Base-by-base conservation (phyloP, 2,888 invertebrate genomes). In the Leptogaster cylindrica region DNA sequence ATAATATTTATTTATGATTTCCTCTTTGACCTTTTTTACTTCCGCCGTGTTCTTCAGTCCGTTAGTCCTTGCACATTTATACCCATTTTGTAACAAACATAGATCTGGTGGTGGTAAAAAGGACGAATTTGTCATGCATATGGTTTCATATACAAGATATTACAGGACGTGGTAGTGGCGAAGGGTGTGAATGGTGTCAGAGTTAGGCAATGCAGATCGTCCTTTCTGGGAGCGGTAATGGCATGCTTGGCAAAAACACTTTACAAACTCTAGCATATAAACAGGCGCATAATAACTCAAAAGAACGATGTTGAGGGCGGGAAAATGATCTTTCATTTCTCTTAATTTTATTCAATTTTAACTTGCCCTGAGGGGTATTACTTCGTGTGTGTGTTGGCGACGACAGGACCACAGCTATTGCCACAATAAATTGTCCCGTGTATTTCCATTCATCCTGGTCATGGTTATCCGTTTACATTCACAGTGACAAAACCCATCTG, bases 121-220 rank as follows among this genome's bases (percentile, higher is more conserved):
- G 61, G 61, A 61, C 61, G 20, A 61, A 61, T 61, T 61, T 61
- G 61, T 61, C 61, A 61, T 61, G 61, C 61, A 61, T 61, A 61
- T 61, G 61, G 44, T 61, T 41, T 25, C 61, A 27, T 28, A 61
- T 16, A 61, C 27, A 20, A 27, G 44, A 61, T 61, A 44, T 61
- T 41, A 44, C 44, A 61, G 61, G 44, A 44, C 61, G 44, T 14
- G 44, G 16, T 31, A 52, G 1, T n/a, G 33, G 14, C 16, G 18
- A 41, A 41, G 41, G 41, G 18, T n/a, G 16, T 10, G 3, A 39
- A 39, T 14, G 14, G 10, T 39, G 10, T 10, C n/a, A n/a, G n/a
- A n/a, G n/a, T n/a, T n/a, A 16, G 28, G 1, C 10, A 46, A 10
- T 16, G 3, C 5, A 14, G 18, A 48, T 20, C 52, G 31, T 52